Conservation (phyloP, 1,140 invertebrate species). For the Coenobita brevimanus region DNA sequence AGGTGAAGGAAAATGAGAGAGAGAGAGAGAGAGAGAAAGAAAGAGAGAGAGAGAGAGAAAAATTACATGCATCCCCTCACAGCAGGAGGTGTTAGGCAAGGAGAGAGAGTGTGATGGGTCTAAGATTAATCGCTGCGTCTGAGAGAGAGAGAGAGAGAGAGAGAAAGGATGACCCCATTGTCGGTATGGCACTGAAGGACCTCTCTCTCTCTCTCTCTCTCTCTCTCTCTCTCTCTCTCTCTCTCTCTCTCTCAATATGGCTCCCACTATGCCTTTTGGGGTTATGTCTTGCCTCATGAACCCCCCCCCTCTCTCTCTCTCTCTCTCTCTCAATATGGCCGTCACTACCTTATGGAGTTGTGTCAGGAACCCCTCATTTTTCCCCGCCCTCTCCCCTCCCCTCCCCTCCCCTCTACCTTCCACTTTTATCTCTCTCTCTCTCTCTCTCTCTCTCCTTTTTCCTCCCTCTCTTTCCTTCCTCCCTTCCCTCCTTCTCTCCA, state of each 20-base stretch:
- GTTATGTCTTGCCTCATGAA: too few relatives aligned
- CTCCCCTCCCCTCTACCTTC: not conserved
- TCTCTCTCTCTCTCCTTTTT: not conserved
- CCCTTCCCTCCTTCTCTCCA: not conserved
- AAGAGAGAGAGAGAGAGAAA: not conserved
- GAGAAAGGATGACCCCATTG: not conserved
- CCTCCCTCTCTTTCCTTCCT: constrained; percentile 9
- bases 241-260: not conserved
- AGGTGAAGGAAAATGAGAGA: constrained; percentile 3
- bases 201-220: not conserved
- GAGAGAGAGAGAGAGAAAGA: not conserved
- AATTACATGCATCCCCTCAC: not conserved
- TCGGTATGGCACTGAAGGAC: not conserved
- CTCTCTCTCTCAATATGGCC: too few relatives aligned
- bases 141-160: constrained; percentile 20
- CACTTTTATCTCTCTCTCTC: not conserved
- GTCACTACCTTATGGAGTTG: too few relatives aligned
- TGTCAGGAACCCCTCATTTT: too few relatives aligned
- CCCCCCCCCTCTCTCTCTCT: too few relatives aligned
- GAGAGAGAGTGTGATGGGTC: not conserved
- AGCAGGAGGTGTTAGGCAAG: not conserved
- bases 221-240: not conserved
- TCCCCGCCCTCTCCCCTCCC: too few relatives aligned
- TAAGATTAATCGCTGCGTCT: not conserved
- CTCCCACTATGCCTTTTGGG: not conserved